Conservation (phyloP, 1,140 invertebrate genomes). For the Protaetia brevitarsis region DNA sequence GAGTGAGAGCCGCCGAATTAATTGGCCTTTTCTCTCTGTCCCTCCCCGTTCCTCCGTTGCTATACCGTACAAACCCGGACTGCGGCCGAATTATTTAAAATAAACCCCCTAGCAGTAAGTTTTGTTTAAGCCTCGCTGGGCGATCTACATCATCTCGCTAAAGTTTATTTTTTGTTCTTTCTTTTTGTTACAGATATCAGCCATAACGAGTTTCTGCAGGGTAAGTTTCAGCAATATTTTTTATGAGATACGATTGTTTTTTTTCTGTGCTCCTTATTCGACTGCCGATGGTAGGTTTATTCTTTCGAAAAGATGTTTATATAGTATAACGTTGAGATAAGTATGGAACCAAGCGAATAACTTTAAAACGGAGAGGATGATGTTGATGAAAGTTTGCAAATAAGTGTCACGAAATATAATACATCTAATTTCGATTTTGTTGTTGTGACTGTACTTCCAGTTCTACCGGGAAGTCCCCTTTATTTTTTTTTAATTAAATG, state of each 20-base stretch:
- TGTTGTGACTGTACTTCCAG: no score
- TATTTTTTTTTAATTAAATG: no score
- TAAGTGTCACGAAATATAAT: no score
- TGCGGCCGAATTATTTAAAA: background rate
- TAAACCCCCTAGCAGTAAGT: background rate
- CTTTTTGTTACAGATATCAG: slow-evolving; percentile 71
- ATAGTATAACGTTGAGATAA: no score
- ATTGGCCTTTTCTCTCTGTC: slow-evolving; percentile 6
- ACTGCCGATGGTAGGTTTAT: background rate
- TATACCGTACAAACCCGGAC: background rate
- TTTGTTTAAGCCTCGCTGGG: background rate
- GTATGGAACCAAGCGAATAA: no score
- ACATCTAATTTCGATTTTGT: no score
- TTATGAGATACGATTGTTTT: background rate
- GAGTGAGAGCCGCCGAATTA: slow-evolving; percentile 3
- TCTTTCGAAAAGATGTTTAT: no score
- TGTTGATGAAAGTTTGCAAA: no score
- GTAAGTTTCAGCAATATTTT: slow-evolving; percentile 54
- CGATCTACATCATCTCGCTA: background rate
- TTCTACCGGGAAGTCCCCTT: no score
- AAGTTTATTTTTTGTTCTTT: slow-evolving; percentile 31
- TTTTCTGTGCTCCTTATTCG: background rate
- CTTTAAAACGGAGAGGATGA: no score
- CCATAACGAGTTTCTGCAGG: slow-evolving; percentile 82
- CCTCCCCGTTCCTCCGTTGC: background rate